A percentile compares a stretch with the other conserved stretches of the same genome.
Conservation (phyloP, 2,797 vertebrate genomes). For the Pangasius sanitwongsei region DNA sequence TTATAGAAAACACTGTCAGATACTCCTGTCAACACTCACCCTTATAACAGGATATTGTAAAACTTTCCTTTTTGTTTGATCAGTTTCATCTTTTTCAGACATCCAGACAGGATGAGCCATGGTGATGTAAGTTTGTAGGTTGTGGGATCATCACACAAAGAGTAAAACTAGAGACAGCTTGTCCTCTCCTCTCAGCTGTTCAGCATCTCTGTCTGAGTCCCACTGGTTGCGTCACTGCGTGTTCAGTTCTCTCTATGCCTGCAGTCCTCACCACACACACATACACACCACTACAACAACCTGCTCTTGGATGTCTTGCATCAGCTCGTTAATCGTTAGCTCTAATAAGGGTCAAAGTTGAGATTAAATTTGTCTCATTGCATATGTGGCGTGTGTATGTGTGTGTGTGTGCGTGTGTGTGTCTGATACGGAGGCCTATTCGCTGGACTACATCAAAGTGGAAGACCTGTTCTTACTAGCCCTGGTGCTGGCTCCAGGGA, state of each 20-base stretch:
- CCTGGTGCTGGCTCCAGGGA: slow-evolving; percentile 45
- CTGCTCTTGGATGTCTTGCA: slow-evolving; percentile 40
- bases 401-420: slow-evolving; percentile 14
- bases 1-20: neutral
- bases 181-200: slow-evolving; percentile 25
- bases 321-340: slow-evolving; percentile 9
- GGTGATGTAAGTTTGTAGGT: slow-evolving; percentile 16
- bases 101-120: neutral
- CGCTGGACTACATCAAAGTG: slow-evolving; percentile 78
- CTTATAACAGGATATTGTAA: neutral
- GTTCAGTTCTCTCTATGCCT: neutral
- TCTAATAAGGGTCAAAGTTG: slow-evolving; percentile 52
- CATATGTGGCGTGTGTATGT: neutral
- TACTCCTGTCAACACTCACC: neutral
- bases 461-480: slow-evolving; percentile 57
- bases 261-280: neutral
- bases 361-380: slow-evolving; percentile 26
- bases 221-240: slow-evolving; percentile 16
- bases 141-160: neutral
- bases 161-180: slow-evolving; percentile 13
- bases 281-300: slow-evolving; percentile 5
- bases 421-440: slow-evolving; percentile 71
- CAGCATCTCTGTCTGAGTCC: slow-evolving; percentile 7
- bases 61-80: slow-evolving; percentile 8
- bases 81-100: neutral